Conservation (phyloP, 1,140 invertebrate genomes). For the Aethina tumida region DNA sequence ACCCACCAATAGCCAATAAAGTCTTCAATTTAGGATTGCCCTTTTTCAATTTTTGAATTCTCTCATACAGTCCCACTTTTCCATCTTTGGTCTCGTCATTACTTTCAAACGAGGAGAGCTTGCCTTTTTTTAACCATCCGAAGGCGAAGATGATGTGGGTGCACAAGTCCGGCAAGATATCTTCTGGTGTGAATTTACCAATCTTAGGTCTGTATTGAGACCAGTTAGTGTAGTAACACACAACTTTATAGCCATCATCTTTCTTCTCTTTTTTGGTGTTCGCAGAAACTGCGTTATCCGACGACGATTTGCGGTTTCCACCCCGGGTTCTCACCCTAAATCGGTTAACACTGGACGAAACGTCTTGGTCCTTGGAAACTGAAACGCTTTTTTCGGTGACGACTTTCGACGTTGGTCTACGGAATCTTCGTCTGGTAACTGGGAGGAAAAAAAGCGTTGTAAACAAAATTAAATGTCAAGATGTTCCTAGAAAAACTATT, state of each 20-base stretch:
- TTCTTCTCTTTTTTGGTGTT: constrained; percentile 47
- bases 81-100: constrained; percentile 91
- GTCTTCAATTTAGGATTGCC: constrained; percentile 84
- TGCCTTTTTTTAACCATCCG: constrained; percentile 93
- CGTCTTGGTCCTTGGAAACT: constrained; percentile 49
- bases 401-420: constrained; percentile 35
- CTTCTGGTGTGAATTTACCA: constrained; percentile 89
- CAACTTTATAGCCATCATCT: constrained; percentile 61
- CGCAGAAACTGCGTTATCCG: constrained; percentile 43
- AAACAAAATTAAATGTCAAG: no score
- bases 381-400: constrained; percentile 30
- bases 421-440: constrained; percentile 43
- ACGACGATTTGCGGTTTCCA: constrained; percentile 41
- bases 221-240: constrained; percentile 97
- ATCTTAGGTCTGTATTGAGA: constrained; percentile 88
- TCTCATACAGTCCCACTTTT: constrained; percentile 80
- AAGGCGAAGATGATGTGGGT: constrained; percentile 95
- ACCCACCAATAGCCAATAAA: constrained; percentile 85
- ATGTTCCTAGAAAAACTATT: no score
- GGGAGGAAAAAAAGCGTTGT: constrained; percentile 9
- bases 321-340: constrained; percentile 56
- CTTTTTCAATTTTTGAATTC: constrained; percentile 73
- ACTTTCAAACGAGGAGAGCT: constrained; percentile 81
- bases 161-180: constrained; percentile 90
- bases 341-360: constrained; percentile 52